phyloP scores from a whole-genome alignment of 2,797 vertebrate genomes.

The Anniella stebbinsi region DNA sequence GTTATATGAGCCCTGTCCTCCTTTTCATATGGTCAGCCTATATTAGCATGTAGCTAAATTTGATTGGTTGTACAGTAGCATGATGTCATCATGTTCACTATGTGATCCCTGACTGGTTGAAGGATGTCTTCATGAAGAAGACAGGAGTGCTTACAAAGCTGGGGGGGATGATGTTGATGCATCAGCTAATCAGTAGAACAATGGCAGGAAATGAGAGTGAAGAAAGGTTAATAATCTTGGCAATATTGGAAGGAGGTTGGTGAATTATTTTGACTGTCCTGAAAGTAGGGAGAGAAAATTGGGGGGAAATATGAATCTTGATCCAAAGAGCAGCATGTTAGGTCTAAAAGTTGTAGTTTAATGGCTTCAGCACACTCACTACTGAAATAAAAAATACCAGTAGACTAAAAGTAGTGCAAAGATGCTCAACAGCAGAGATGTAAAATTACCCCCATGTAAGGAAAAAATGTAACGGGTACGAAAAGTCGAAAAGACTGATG shows the following conservation, averaged over 20 bases:
- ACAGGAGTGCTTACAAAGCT: background rate
- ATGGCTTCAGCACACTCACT: background rate
- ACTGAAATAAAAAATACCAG: background rate
- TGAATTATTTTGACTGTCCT: background rate
- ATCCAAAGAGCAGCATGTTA: background rate
- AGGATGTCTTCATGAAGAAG: background rate
- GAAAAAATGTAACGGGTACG: background rate
- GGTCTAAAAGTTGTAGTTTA: background rate
- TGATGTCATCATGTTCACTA: background rate
- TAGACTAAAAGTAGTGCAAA: background rate
- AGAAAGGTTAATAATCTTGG: background rate
- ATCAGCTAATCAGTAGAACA: background rate
- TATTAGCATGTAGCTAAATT: background rate
- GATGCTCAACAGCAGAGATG: background rate
- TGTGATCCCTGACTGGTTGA: background rate
- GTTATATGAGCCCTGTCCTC: no score
- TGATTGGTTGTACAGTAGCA: background rate
- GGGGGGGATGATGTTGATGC: background rate
- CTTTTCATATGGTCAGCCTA: no score
- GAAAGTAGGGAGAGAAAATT: background rate
- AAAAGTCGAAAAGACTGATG: background rate
- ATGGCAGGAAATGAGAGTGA: background rate
- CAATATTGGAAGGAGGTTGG: background rate
- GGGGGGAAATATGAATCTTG: background rate
- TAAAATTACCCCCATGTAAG: background rate